Evolutionary conservation across 2,888 invertebrate species (phyloP).

Genomic region (Miltochrista miniata): DNA sequence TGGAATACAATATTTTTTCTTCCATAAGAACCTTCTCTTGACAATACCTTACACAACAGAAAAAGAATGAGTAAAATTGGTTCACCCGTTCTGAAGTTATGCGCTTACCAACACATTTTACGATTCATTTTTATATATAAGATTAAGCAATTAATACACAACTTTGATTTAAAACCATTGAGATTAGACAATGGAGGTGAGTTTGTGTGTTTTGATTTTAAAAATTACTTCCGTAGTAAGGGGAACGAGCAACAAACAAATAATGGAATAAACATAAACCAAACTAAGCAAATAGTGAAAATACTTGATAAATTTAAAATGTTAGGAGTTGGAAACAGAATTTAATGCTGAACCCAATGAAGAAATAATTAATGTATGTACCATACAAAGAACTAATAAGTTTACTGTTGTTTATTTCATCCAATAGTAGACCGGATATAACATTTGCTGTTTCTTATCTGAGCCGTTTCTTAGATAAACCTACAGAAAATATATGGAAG

Average conservation of each 20-base stretch:
- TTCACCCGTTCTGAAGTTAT: too few relatives aligned
- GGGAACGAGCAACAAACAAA: background rate
- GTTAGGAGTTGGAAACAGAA: background rate
- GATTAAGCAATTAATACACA: background rate
- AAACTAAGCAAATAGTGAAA: background rate
- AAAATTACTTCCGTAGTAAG: background rate
- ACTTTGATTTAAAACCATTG: background rate
- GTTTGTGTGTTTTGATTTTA: background rate
- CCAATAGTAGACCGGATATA: background rate
- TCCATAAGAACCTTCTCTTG: too few relatives aligned
- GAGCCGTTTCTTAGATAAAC: background rate
- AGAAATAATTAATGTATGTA: background rate
- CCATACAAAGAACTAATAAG: slow-evolving; percentile 2
- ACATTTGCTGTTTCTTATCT: slow-evolving; percentile 1
- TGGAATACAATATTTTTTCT: too few relatives aligned
- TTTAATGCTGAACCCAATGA: background rate
- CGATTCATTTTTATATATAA: too few relatives aligned
- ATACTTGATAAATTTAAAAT: slow-evolving; percentile 2
- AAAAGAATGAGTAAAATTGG: too few relatives aligned
- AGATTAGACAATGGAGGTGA: slow-evolving; percentile 1
- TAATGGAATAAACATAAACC: slow-evolving; percentile 1
- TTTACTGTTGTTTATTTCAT: background rate
- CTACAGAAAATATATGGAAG: background rate
- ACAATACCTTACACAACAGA: too few relatives aligned
- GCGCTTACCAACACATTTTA: too few relatives aligned